These are phyloP conservation scores for Apostichopus californicus DNA, from an alignment of 35 echinoderm and acorn worm species.

Conservation along the genomic window DNA sequence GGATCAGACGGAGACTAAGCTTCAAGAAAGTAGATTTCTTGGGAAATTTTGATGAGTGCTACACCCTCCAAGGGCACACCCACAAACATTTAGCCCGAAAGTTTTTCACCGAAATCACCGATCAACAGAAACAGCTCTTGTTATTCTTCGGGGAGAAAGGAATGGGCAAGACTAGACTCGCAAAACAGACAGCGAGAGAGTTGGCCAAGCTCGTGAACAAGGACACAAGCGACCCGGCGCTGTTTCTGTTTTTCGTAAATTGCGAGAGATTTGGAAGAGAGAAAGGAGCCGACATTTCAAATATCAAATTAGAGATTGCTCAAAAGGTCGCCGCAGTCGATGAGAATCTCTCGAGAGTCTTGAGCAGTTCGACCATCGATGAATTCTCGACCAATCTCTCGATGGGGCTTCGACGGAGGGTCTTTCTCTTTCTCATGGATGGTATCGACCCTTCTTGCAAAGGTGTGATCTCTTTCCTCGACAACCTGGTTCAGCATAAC, in stretches of 20 bases:
- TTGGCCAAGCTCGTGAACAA: background rate
- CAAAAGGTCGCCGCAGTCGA: background rate
- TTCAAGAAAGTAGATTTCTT: background rate
- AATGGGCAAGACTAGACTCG: slow-evolving; percentile 40
- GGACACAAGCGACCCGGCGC: background rate
- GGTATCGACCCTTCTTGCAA: background rate
- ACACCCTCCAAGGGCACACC: background rate
- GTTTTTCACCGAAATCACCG: background rate
- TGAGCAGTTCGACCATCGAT: background rate
- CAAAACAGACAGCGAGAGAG: slow-evolving; percentile 37
- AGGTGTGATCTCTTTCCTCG: background rate
- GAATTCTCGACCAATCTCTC: slow-evolving; percentile 5
- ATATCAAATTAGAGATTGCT: slow-evolving; percentile 5
- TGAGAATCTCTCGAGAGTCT: background rate
- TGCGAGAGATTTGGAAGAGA: background rate
- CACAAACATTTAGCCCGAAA: slow-evolving; percentile 12
- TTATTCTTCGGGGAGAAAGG: slow-evolving; percentile 31
- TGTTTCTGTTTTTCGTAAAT: slow-evolving; percentile 14
- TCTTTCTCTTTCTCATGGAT: slow-evolving; percentile 42
- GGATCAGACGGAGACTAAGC: background rate
- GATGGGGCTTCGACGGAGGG: background rate
- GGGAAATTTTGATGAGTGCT: slow-evolving; percentile 13
- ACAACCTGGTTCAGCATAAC: background rate
- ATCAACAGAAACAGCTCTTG: slow-evolving; percentile 25
- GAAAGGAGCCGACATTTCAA: background rate